phyloP scores from a whole-genome alignment of 2,888 invertebrate species.

The Agrypnus murinus region DNA sequence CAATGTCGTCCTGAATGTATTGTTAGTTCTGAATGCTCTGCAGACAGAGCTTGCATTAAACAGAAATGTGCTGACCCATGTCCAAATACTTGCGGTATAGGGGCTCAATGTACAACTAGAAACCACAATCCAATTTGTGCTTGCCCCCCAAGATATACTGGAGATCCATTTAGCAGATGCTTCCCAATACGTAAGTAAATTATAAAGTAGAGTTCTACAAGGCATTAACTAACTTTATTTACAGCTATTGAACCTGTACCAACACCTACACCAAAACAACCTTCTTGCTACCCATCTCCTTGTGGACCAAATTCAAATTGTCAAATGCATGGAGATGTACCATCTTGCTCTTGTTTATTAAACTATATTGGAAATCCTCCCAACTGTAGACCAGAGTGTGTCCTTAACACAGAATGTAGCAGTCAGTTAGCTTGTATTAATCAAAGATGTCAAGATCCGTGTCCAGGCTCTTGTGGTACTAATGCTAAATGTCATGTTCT shows the following conservation, averaged over 20 bases:
- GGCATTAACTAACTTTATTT: conserved; percentile 50
- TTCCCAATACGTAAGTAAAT: conserved; percentile 78
- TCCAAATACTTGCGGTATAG: conserved; percentile 89
- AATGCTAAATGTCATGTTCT: conserved; percentile 86
- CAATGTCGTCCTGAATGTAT: conserved; percentile 90
- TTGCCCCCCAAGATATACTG: conserved; percentile 88
- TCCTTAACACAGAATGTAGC: conserved; percentile 86
- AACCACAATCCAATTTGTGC: conserved; percentile 93
- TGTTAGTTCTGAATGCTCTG: conserved; percentile 89
- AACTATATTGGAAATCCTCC: conserved; percentile 87
- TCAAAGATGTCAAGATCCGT: conserved; percentile 88
- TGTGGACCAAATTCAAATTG: conserved; percentile 91
- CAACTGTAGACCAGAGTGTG: conserved; percentile 86
- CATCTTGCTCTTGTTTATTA: conserved; percentile 86
- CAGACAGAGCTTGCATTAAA: conserved; percentile 88
- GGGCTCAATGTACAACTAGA: conserved; percentile 86
- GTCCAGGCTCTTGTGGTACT: conserved; percentile 87
- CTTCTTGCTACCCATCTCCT: conserved; percentile 87
- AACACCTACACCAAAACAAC: conserved; percentile 77
- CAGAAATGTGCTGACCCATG: conserved; percentile 92
- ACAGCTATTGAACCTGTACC: conserved; percentile 61
- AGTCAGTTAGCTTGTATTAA: conserved; percentile 85
- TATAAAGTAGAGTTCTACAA: neutral
- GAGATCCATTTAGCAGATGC: conserved; percentile 90
- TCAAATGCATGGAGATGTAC: conserved; percentile 81